Evolutionary conservation across 2,113 vertebrate species (phyloP).

Genomic region (Drymodes brunneopygia): DNA sequence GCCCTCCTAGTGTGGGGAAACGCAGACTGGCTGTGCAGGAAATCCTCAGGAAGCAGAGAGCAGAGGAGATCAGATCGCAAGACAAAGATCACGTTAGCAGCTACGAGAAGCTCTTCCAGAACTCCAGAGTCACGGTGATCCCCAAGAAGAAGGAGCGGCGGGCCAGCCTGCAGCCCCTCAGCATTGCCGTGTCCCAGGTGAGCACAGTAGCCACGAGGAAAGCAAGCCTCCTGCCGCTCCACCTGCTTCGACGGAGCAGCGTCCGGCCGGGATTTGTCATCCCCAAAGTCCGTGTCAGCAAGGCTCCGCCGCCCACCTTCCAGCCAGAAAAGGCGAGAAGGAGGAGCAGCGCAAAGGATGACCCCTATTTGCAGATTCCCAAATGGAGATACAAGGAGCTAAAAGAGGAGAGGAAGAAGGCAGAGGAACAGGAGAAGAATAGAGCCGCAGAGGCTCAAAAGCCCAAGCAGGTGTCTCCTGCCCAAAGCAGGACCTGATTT

Average conservation of each 20-base stretch:
- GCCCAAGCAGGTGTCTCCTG: conserved; percentile 53
- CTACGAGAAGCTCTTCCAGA: conserved; percentile 75
- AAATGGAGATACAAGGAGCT: conserved; percentile 96
- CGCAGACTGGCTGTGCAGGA: conserved; percentile 84
- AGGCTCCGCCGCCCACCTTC: conserved; percentile 81
- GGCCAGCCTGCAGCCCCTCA: conserved; percentile 75
- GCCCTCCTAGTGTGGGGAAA: conserved; percentile 86
- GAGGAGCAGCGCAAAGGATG: conserved; percentile 78
- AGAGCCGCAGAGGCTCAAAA: conserved; percentile 72
- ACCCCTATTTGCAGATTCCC: conserved; percentile 85
- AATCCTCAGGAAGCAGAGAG: conserved; percentile 77
- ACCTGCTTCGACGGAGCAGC: conserved; percentile 82
- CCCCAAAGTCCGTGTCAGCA: conserved; percentile 87
- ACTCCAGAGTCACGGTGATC: conserved; percentile 70
- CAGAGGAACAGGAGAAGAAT: conserved; percentile 84
- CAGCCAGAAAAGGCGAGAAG: conserved; percentile 75
- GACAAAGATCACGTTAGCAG: conserved; percentile 63
- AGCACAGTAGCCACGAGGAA: conserved; percentile 65
- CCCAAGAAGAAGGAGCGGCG: conserved; percentile 71
- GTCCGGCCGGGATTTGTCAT: conserved; percentile 85
- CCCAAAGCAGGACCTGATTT: conserved; percentile 68
- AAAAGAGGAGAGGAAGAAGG: conserved; percentile 87
- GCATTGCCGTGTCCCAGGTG: not conserved
- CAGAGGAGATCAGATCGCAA: conserved; percentile 57
- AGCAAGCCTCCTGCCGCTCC: conserved; percentile 82